phyloP scores from a whole-genome alignment of 2,888 invertebrate genomes.

The Lottia gigantea region DNA sequence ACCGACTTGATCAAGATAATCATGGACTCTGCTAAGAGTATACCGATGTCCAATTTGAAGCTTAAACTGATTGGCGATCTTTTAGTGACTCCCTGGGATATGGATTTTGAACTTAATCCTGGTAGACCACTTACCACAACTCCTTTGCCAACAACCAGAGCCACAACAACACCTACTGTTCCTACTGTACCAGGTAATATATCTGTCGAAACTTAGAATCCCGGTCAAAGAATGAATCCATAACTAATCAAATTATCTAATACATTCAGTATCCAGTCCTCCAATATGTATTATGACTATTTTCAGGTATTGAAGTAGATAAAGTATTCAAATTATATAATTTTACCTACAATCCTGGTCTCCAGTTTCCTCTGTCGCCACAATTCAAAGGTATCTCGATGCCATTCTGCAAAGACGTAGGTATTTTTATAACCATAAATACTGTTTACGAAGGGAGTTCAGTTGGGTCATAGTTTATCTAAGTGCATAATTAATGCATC shows the following conservation, averaged over 20 bases:
- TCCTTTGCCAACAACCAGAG: neutral
- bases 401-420: conserved; percentile 32
- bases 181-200: neutral
- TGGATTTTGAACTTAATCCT: conserved; percentile 20
- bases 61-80: conserved; percentile 32
- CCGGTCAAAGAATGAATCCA: too few relatives aligned
- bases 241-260: too few relatives aligned
- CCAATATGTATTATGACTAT: too few relatives aligned
- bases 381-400: conserved; percentile 22
- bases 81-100: conserved; percentile 27
- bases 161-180: neutral
- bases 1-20: conserved; percentile 24
- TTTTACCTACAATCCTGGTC: conserved; percentile 25
- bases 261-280: too few relatives aligned
- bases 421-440: conserved; percentile 10
- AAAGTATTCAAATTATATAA: conserved; percentile 18
- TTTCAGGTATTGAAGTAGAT: neutral
- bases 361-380: conserved; percentile 24
- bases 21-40: conserved; percentile 21
- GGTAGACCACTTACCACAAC: conserved; percentile 19
- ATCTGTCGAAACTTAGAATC: too few relatives aligned
- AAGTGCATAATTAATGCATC: too few relatives aligned
- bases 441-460: too few relatives aligned
- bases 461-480: too few relatives aligned
- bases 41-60: conserved; percentile 15